Percentiles rank a stretch among this genome's conserved stretches.
phyloP scores from a whole-genome alignment of 2,113 vertebrate species.

The Cephalopterus ornatus region DNA sequence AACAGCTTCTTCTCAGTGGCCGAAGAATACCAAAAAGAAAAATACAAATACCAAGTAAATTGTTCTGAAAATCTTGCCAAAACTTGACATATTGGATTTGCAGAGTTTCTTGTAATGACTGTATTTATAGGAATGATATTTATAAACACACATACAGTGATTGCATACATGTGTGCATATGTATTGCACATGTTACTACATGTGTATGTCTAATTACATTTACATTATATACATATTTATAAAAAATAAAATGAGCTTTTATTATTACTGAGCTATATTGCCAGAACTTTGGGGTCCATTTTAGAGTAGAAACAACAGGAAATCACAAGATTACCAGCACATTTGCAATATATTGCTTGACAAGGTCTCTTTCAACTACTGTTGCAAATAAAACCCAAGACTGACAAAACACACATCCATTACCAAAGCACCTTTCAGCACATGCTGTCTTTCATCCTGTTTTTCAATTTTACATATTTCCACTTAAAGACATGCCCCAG shows the following conservation, averaged over 20 bases:
- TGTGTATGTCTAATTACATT: background rate
- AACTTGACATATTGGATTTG: background rate
- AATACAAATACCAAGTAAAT: background rate
- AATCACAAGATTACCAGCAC: background rate
- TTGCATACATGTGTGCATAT: background rate
- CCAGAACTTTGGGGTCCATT: background rate
- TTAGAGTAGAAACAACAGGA: background rate
- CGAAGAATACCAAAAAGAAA: background rate
- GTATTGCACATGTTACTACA: background rate
- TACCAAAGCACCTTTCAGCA: background rate
- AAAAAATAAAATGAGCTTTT: background rate
- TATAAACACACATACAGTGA: background rate
- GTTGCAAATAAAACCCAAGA: background rate
- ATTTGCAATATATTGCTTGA: background rate
- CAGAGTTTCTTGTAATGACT: background rate
- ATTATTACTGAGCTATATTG: background rate
- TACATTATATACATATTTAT: background rate
- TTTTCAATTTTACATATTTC: background rate
- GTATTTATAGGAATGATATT: background rate
- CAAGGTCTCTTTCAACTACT: background rate
- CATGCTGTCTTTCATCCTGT: background rate
- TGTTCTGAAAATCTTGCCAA: background rate
- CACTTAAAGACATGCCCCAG: background rate
- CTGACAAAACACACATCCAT: background rate
- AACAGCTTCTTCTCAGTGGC: background rate